Percentiles rank a stretch among this genome's conserved stretches.
Conservation (phyloP, 2,113 vertebrate species). For the pig (Sus scrofa) region T2T-Sscrofa CM000812.6:130427501-130428000, state of each 20-base stretch:
- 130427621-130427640: neutral
- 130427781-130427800: fast-evolving
- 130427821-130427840: fast-evolving
- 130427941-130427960: neutral
- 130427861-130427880: neutral
- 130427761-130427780: neutral
- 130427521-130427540: neutral
- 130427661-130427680: neutral
- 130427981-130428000: neutral
- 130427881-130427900: neutral
- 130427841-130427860: neutral
- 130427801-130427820: neutral
- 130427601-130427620: neutral
- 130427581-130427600: neutral
- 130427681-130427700: neutral
- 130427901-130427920: neutral
- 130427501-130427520: neutral
- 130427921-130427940: neutral
- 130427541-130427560: neutral
- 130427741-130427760: neutral
- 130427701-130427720: neutral
- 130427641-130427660: neutral
- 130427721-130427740: neutral
- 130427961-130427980: neutral
- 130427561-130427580: neutral